These are phyloP conservation scores for Hoplodrina blanda DNA, from an alignment of 2,888 invertebrate species.

Conservation along the genomic window DNA sequence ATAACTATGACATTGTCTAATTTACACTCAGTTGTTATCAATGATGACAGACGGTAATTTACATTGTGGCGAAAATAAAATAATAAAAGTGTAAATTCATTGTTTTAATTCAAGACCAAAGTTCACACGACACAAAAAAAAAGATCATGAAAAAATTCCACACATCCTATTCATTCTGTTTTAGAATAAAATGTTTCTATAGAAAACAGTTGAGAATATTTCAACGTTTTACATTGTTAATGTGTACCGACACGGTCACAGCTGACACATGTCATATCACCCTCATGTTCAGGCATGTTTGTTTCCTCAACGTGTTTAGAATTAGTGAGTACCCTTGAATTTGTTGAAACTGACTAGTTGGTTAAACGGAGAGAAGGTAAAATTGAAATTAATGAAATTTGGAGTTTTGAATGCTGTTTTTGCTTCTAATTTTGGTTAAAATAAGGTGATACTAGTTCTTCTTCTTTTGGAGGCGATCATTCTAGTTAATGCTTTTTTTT, in stretches of 20 bases:
- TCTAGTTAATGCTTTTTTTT: too few relatives aligned
- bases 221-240: slow-evolving; percentile 63
- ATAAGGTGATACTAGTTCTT: neutral
- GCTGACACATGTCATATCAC: slow-evolving; percentile 83
- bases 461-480: too few relatives aligned
- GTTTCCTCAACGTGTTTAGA: slow-evolving; percentile 66
- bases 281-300: slow-evolving; percentile 68
- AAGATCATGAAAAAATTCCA: slow-evolving; percentile 16
- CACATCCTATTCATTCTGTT: slow-evolving; percentile 55
- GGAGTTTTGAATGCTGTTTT: slow-evolving; percentile 13
- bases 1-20: neutral
- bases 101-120: slow-evolving; percentile 1
- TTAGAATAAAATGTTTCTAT: slow-evolving; percentile 50
- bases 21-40: neutral
- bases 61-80: neutral
- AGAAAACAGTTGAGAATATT: slow-evolving; percentile 56
- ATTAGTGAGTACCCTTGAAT: slow-evolving; percentile 59
- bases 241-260: slow-evolving; percentile 64
- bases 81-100: neutral
- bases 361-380: slow-evolving; percentile 8
- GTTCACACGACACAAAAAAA: neutral
- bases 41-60: neutral
- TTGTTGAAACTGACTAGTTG: slow-evolving; percentile 40
- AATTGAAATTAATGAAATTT: slow-evolving; percentile 36
- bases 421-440: neutral